phyloP scores from a whole-genome alignment of 2,888 invertebrate species.

The Silvanus unidentatus region DNA sequence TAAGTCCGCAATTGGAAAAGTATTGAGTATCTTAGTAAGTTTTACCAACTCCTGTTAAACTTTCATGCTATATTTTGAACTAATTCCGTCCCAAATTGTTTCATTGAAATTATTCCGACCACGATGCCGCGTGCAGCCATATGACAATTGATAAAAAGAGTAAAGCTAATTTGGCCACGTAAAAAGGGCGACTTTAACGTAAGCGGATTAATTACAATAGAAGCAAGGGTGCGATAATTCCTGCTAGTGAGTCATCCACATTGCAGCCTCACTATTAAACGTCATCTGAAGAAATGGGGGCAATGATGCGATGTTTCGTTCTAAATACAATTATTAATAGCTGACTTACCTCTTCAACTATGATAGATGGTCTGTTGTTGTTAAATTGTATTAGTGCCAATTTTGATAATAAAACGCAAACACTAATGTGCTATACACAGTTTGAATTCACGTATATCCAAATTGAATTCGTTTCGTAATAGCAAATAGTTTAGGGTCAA shows the following conservation, averaged over 20 bases:
- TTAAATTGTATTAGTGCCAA: background rate
- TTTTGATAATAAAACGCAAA: slow-evolving; percentile 8
- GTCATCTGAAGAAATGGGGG: slow-evolving; percentile 40
- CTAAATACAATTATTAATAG: slow-evolving; percentile 40
- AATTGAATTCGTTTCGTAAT: no score
- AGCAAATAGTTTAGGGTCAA: no score
- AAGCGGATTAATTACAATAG: slow-evolving; percentile 39
- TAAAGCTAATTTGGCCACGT: slow-evolving; percentile 20
- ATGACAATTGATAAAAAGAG: slow-evolving; percentile 12
- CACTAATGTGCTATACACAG: no score
- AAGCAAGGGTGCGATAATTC: slow-evolving; percentile 39
- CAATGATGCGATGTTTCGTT: slow-evolving; percentile 36
- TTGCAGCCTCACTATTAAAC: slow-evolving; percentile 19
- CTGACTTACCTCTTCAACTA: slow-evolving; percentile 36
- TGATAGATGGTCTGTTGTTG: slow-evolving; percentile 18
- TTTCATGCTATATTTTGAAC: no score
- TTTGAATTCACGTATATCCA: no score
- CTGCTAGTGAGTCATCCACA: slow-evolving; percentile 32
- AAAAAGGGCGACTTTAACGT: slow-evolving; percentile 30
- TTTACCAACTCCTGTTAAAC: no score
- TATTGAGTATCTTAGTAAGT: no score
- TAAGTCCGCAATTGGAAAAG: no score
- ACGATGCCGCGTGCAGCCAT: slow-evolving; percentile 8
- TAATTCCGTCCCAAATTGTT: no score
- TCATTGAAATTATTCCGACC: no score